Evolutionary conservation across 2,113 vertebrate genomes (phyloP), one percentile per base, ranked within the genome.

Genomic region (Ariopsis seemanni): DNA sequence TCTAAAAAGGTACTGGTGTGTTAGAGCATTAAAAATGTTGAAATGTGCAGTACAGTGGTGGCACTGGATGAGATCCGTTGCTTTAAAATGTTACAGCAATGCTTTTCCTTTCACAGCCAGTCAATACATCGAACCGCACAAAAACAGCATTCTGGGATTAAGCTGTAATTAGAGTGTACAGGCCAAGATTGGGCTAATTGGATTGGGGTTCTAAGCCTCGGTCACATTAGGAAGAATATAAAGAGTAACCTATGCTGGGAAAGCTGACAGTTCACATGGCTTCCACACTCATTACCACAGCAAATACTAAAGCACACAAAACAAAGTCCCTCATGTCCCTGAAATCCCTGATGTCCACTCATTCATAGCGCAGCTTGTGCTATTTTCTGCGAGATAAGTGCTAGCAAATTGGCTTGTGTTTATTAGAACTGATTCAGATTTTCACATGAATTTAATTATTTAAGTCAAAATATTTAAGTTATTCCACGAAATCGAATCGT

Each of bases 91-190:
- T 52, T 42, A 71, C 34, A 83, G 22, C 11, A 15, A 30, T 18
- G 48, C 34, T 57, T 85, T 50, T 75, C 42, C 81, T 81, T 86
- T 90, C n/a, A 80, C 55, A 25, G 22, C 18, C 58, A 12, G 63
- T 90, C 77, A 81, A 88, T 75, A 84, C 74, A 85, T 72, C 55
- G 62, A 83, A 65, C 25, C 7, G 55, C 50, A 72, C 83, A 71
- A 48, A 86, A 85, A 58, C 77, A 48, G 80, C 82, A 55, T 65
- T 74, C 71, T 50, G 48, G 62, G 82, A 90, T 57, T 52, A 72
- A 57, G 48, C 79, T n/a, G 74, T 83, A 86, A 85, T 86, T 88
- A 87, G 89, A 82, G 86, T n/a, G 18, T 27, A 81, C 55, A 60
- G 77, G 10, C 77, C 71, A 63, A 78, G 87, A 83, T 83, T 81